These are phyloP conservation scores for Antennarius maculatus DNA, from an alignment of 2,797 vertebrate genomes.

Conservation along the genomic window DNA sequence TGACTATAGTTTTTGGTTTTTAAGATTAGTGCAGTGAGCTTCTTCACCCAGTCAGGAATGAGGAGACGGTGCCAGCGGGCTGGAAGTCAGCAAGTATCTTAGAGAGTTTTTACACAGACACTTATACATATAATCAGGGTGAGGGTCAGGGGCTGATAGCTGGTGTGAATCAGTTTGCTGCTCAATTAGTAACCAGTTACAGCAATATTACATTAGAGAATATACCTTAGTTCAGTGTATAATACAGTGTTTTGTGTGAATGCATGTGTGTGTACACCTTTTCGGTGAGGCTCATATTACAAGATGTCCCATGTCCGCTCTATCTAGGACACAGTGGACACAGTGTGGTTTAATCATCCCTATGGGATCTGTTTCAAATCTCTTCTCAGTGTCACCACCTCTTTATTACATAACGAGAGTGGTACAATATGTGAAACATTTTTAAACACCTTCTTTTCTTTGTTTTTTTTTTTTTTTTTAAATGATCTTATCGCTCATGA, in stretches of 20 bases:
- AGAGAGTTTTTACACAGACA: slow-evolving; percentile 69
- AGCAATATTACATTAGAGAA: slow-evolving; percentile 65
- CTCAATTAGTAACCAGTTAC: slow-evolving; percentile 71
- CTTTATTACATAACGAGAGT: slow-evolving; percentile 48
- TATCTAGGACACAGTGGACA: slow-evolving; percentile 66
- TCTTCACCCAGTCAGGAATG: slow-evolving; percentile 52
- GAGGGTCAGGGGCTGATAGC: slow-evolving; percentile 70
- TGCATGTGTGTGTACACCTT: slow-evolving; percentile 30
- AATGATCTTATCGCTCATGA: slow-evolving; percentile 6
- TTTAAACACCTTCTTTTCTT: slow-evolving; percentile 12
- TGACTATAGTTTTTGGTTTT: slow-evolving; percentile 72
- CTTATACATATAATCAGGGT: slow-evolving; percentile 67
- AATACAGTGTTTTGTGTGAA: slow-evolving; percentile 65
- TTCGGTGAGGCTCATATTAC: slow-evolving; percentile 47
- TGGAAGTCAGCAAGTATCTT: slow-evolving; percentile 60
- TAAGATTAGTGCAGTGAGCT: slow-evolving; percentile 71
- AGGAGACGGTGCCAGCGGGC: slow-evolving; percentile 63
- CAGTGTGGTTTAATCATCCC: slow-evolving; percentile 58
- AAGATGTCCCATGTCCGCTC: slow-evolving; percentile 54
- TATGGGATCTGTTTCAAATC: slow-evolving; percentile 61
- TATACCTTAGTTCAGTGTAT: slow-evolving; percentile 62
- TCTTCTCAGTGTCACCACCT: slow-evolving; percentile 56
- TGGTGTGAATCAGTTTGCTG: slow-evolving; percentile 78
- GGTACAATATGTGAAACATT: slow-evolving; percentile 20
- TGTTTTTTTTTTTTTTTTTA: slow-evolving; percentile 3